phyloP scores from a whole-genome alignment of 2,113 vertebrate species.

The Malaclemys terrapin region DNA sequence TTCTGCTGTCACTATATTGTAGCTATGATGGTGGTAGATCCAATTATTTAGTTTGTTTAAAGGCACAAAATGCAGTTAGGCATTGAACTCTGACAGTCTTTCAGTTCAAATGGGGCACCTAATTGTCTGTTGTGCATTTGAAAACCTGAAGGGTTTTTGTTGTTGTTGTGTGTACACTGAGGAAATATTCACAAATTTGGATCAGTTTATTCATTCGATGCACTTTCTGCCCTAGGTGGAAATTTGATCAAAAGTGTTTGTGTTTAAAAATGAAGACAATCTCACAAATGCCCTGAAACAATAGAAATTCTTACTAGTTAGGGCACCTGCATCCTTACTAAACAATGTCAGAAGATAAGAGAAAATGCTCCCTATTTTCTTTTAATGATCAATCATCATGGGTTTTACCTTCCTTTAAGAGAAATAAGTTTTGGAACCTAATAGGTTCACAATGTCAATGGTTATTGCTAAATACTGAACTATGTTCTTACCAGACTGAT shows the following conservation, averaged over 20 bases:
- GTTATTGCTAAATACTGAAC: not conserved
- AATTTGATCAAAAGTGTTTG: not conserved
- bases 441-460: not conserved
- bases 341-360: not conserved
- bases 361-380: constrained; percentile 6
- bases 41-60: not conserved
- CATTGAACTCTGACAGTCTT: not conserved
- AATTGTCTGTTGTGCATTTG: not conserved
- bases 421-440: not conserved
- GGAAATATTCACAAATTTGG: not conserved
- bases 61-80: not conserved
- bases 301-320: not conserved
- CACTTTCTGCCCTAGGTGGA: not conserved
- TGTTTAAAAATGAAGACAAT: not conserved
- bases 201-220: not conserved
- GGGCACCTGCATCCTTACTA: not conserved
- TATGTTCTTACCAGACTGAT: not conserved
- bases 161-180: not conserved
- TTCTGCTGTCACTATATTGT: not conserved
- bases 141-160: not conserved
- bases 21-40: not conserved
- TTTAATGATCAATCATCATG: not conserved
- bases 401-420: not conserved
- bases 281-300: not conserved
- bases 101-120: not conserved